A percentile compares a stretch with the other conserved stretches of the same genome.
Conservation (phyloP, 2,113 vertebrate species). For the Megaceryle maxima region DNA sequence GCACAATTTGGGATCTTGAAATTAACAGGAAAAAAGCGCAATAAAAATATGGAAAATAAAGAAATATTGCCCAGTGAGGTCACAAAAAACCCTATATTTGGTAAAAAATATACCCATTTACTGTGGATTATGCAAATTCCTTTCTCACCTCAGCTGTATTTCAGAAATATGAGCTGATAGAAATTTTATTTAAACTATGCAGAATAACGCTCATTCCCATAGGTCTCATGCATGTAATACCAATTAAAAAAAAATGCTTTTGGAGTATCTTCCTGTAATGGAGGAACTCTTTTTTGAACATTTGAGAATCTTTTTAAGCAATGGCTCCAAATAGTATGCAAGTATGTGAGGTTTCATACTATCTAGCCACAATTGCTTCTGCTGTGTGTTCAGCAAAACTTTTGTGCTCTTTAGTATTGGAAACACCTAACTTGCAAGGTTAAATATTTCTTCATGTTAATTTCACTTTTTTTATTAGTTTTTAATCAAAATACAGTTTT, state of each 20-base stretch:
- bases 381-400: neutral
- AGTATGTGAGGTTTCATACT: neutral
- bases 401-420: neutral
- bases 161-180: neutral
- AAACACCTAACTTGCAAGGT: neutral
- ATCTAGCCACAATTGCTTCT: neutral
- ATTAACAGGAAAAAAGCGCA: neutral
- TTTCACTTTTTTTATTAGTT: neutral
- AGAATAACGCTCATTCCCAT: neutral
- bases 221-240: neutral
- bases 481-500: neutral
- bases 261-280: neutral
- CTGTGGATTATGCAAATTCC: neutral
- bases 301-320: neutral
- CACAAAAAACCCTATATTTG: neutral
- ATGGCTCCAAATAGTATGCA: neutral
- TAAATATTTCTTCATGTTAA: neutral
- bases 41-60: neutral
- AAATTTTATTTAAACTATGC: neutral
- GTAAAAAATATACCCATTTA: neutral
- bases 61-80: neutral
- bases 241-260: neutral
- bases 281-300: neutral
- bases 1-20: neutral
- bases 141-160: conserved; percentile 9